phyloP scores from a whole-genome alignment of 2,888 invertebrate genomes.

The Seira sanloemensis region DNA sequence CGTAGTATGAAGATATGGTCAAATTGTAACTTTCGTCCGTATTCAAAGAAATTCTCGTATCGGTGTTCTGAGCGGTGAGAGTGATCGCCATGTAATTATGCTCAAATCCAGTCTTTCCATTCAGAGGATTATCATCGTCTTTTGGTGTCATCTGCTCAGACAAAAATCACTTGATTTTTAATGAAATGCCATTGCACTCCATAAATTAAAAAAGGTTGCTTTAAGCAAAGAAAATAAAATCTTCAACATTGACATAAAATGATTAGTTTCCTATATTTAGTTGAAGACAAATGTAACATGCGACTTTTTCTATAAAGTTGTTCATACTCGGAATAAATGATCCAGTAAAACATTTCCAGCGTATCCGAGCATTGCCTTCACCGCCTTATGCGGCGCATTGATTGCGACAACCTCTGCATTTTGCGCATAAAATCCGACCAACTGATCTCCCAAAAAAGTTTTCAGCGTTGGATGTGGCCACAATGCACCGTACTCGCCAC shows the following conservation, averaged over 20 bases:
- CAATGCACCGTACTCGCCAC: slow-evolving; percentile 71
- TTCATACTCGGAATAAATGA: slow-evolving; percentile 71
- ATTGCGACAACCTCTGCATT: slow-evolving; percentile 73
- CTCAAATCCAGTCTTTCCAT: slow-evolving; percentile 65
- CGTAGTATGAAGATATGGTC: slow-evolving; percentile 62
- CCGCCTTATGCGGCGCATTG: slow-evolving; percentile 45
- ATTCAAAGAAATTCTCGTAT: slow-evolving; percentile 57
- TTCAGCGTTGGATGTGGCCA: slow-evolving; percentile 73
- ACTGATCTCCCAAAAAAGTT: slow-evolving; percentile 54
- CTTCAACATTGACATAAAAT: neutral
- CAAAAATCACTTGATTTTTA: slow-evolving; percentile 54
- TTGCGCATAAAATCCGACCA: slow-evolving; percentile 71
- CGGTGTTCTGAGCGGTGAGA: slow-evolving; percentile 62
- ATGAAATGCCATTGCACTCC: no score
- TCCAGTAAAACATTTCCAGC: slow-evolving; percentile 73
- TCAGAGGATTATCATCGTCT: slow-evolving; percentile 55
- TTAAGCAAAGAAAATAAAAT: slow-evolving; percentile 30
- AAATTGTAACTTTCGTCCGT: slow-evolving; percentile 68
- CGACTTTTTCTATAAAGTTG: neutral
- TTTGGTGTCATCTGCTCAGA: slow-evolving; percentile 64
- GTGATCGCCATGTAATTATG: slow-evolving; percentile 59
- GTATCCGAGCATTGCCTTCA: slow-evolving; percentile 77
- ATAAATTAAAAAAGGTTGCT: slow-evolving; percentile 47
- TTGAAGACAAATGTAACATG: no score
- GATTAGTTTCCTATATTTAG: neutral